Evolutionary conservation across 2,888 invertebrate species (phyloP).

Genomic region (Toxonevra muliebris): DNA sequence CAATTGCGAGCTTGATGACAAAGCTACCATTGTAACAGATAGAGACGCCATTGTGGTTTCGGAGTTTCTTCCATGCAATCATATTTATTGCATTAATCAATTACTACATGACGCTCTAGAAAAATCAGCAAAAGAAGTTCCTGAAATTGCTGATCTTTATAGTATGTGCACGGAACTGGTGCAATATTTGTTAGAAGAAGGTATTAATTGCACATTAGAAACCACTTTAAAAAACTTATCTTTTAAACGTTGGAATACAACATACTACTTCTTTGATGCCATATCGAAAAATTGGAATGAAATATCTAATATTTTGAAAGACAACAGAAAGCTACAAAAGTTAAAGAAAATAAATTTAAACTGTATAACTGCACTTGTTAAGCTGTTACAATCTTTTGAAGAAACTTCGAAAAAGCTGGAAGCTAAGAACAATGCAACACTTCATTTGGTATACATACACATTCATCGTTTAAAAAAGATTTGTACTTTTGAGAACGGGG

Average conservation of each 20-base stretch:
- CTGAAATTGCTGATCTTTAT: constrained; percentile 8
- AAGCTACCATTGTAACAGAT: too few species aligned
- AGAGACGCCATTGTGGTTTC: too few species aligned
- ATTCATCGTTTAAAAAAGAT: too few species aligned
- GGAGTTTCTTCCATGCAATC: background rate
- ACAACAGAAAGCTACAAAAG: constrained; percentile 15
- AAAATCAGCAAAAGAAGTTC: too few species aligned
- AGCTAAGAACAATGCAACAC: constrained; percentile 26
- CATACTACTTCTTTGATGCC: constrained; percentile 23
- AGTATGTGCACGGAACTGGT: constrained; percentile 27
- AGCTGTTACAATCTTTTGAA: constrained; percentile 27
- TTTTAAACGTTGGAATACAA: constrained; percentile 25
- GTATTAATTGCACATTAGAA: constrained; percentile 8
- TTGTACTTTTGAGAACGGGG: background rate
- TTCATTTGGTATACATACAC: constrained; percentile 17
- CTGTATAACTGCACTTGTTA: constrained; percentile 18
- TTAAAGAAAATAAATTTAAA: constrained; percentile 27
- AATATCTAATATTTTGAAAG: constrained; percentile 19
- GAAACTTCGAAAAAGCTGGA: constrained; percentile 29
- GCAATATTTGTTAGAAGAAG: background rate
- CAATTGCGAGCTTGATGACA: too few species aligned
- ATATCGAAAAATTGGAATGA: constrained; percentile 7
- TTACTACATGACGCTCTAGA: constrained; percentile 16
- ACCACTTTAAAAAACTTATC: constrained; percentile 14
- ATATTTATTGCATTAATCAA: constrained; percentile 27